Conservation (phyloP, 2,888 invertebrate genomes). For the Drosophila subsilvestris region DNA sequence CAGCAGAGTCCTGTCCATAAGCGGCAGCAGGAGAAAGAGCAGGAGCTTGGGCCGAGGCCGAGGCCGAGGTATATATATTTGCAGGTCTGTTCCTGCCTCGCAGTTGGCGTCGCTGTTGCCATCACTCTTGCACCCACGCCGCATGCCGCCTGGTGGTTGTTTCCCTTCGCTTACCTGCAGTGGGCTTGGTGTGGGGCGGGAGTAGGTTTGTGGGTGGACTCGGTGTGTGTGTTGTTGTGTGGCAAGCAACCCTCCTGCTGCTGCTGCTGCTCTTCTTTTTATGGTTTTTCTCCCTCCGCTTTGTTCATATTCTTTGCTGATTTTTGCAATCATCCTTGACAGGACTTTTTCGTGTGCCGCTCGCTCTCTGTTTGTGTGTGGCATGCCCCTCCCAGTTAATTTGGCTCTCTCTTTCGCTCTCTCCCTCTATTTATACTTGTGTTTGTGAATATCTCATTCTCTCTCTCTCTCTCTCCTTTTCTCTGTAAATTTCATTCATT, state of each 20-base stretch:
- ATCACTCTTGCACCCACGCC: slow-evolving; percentile 67
- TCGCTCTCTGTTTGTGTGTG: slow-evolving; percentile 3
- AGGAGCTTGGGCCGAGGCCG: not conserved
- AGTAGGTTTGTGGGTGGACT: not conserved
- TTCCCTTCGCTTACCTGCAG: slow-evolving; percentile 57
- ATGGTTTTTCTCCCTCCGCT: slow-evolving; percentile 33
- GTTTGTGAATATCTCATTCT: not conserved
- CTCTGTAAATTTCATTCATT: slow-evolving; percentile 42
- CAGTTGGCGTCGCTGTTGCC: slow-evolving; percentile 47
- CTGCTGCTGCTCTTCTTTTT: slow-evolving; percentile 18
- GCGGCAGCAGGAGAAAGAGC: slow-evolving; percentile 2
- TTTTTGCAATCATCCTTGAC: slow-evolving; percentile 75
- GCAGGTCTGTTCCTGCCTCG: not conserved
- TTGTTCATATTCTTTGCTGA: slow-evolving; percentile 60
- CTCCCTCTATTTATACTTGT: slow-evolving; percentile 48
- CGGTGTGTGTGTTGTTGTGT: slow-evolving; percentile 43
- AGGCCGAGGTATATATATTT: not conserved
- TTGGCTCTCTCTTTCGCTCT: slow-evolving; percentile 39
- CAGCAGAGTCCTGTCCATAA: slow-evolving; percentile 32
- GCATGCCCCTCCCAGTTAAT: slow-evolving; percentile 79
- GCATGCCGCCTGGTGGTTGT: slow-evolving; percentile 57
- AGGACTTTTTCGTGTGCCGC: slow-evolving; percentile 48
- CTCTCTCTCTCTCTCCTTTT: slow-evolving; percentile 27
- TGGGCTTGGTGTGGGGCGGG: slow-evolving; percentile 1
- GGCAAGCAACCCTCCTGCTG: slow-evolving; percentile 65